Conservation (phyloP, 2,888 invertebrate species). For the Drosophila nigricruria region DNA sequence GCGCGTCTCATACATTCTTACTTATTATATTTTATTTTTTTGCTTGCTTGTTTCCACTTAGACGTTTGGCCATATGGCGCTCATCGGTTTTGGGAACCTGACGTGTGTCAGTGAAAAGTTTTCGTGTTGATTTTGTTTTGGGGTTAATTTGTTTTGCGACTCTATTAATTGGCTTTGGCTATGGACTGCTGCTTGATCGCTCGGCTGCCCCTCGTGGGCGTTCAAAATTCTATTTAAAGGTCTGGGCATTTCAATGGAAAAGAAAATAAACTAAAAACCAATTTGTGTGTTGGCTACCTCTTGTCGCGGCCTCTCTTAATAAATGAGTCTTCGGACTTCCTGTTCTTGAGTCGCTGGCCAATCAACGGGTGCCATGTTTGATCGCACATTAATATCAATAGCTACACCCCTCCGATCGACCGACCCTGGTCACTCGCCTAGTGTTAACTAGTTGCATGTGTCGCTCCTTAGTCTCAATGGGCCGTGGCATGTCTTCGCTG, state of each 20-base stretch:
- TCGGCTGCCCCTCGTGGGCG: constrained; percentile 60
- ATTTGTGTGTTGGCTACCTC: constrained; percentile 64
- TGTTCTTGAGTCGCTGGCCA: constrained; percentile 54
- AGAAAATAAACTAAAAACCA: constrained; percentile 55
- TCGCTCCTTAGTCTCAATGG: constrained; percentile 72
- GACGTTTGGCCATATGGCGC: constrained; percentile 74
- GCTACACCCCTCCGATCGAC: constrained; percentile 18
- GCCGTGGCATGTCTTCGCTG: constrained; percentile 46
- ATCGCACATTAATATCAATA: constrained; percentile 77
- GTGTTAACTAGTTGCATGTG: constrained; percentile 73
- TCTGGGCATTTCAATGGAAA: constrained; percentile 65
- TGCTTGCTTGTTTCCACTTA: constrained; percentile 44
- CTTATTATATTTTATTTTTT: constrained; percentile 22
- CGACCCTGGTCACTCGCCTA: constrained; percentile 3
- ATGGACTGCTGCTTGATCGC: constrained; percentile 42
- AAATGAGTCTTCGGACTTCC: constrained; percentile 61
- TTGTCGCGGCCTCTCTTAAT: constrained; percentile 31
- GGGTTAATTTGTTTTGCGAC: constrained; percentile 79
- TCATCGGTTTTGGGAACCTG: constrained; percentile 68
- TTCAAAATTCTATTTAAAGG: constrained; percentile 53
- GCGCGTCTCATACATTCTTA: neutral
- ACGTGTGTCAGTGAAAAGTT: constrained; percentile 79
- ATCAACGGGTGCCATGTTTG: constrained; percentile 64
- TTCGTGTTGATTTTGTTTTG: constrained; percentile 75
- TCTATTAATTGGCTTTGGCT: constrained; percentile 71